Base-by-base conservation (phyloP, 2,888 invertebrate species). In the Pammene fasciana region DNA sequence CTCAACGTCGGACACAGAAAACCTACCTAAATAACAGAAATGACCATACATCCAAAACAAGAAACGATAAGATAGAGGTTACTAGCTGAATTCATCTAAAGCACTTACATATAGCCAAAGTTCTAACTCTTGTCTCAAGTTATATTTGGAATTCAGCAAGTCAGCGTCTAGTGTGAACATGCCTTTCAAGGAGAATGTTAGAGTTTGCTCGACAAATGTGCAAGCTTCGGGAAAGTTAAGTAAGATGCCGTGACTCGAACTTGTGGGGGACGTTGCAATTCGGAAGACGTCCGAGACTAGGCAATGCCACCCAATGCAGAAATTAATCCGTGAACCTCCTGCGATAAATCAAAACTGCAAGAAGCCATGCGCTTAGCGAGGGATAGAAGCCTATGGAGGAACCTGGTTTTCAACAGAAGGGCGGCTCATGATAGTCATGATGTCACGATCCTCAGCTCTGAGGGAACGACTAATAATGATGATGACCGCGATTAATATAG, bases 171-270 rank as follows among this genome's bases (percentile, higher is more conserved):
- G 61, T 62, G 41, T 38, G 61, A 41, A 50, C 61, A 50, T 50
- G 61, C 41, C 61, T 62, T 62, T 61, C n/a, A 50, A n/a, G 7
- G 43, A 16, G 52, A 16, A 16, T 38, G 62, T 41, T 41, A 41
- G 11, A 64, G 64, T 65, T 65, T 65, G 59, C 59, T 54, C 59
- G n/a, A 65, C 59, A 52, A 65, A 68, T 65, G 70, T 65, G 65
- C 60, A 68, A 62, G 68, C 48, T 55, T 38, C 14, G 57, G 41
- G 52, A 18, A 64, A 64, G 45, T 57, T 59, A 48, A 52, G 46
- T 64, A 46, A 50, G 55, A 48, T 38, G 67, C 61, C 55, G 59
- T 38, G 18, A 50, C 56, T 43, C 34, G 36, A 68, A 68, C 38
- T 64, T 68, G 48, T 41, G 11, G 64, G 67, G 43, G 38, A 45